Evolutionary conservation across 1,140 invertebrate species (phyloP).

Genomic region (Drosophila asahinai): DNA sequence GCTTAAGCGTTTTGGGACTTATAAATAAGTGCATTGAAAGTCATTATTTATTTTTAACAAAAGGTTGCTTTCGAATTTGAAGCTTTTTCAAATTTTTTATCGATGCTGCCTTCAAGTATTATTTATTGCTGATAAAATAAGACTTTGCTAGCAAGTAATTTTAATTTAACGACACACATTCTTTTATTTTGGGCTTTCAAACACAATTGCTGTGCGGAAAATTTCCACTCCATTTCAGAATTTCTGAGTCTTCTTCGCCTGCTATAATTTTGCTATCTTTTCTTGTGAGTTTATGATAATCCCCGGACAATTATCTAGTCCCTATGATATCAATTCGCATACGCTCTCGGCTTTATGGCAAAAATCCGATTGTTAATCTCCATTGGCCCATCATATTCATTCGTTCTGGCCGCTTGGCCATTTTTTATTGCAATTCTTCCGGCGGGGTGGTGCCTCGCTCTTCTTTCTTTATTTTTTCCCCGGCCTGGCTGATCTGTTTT

Average conservation of each 20-base stretch:
- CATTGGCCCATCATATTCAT: constrained; percentile 49
- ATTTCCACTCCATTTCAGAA: background rate
- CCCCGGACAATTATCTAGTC: constrained; percentile 68
- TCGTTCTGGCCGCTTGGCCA: constrained; percentile 47
- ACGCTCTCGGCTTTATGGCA: constrained; percentile 52
- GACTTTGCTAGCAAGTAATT: background rate
- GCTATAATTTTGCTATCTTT: background rate
- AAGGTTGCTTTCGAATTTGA: background rate
- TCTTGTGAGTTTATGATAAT: constrained; percentile 23
- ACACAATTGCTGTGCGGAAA: background rate
- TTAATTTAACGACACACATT: background rate
- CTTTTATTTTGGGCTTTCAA: background rate
- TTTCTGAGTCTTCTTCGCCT: background rate
- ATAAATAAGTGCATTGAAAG: background rate
- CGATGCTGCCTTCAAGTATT: too few species aligned
- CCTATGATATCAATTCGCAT: constrained; percentile 47
- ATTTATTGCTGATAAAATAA: background rate
- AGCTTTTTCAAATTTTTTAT: background rate
- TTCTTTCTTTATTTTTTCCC: constrained; percentile 8
- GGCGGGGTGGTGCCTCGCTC: too few species aligned
- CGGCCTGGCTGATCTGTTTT: constrained; percentile 56
- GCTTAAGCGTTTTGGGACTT: too few species aligned
- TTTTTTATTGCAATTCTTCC: constrained; percentile 55
- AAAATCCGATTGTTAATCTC: constrained; percentile 41
- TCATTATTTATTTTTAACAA: background rate